A percentile compares a stretch with the other conserved stretches of the same genome.
phyloP scores from a whole-genome alignment of 2,797 vertebrate species.

The Decapterus maruadsi region DNA sequence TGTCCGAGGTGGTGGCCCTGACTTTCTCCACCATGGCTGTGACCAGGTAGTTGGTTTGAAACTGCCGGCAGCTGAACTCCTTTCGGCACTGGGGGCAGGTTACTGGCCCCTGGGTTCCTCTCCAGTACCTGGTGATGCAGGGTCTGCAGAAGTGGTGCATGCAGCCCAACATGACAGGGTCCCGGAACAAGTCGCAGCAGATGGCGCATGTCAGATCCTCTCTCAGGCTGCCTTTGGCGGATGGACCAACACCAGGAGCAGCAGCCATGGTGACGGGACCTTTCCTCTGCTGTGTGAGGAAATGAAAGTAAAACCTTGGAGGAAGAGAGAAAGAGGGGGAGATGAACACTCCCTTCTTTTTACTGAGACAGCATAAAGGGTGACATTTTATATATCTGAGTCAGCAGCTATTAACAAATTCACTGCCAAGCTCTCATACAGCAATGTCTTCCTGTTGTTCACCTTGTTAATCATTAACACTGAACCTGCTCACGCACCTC shows the following conservation, averaged over 20 bases:
- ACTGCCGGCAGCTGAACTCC: constrained; percentile 81
- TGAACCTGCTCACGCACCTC: not conserved
- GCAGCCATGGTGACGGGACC: constrained; percentile 55
- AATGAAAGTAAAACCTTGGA: constrained; percentile 46
- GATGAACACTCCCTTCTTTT: not conserved
- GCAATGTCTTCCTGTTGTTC: not conserved
- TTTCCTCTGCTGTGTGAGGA: constrained; percentile 15
- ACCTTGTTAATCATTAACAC: not conserved
- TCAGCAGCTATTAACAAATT: constrained; percentile 17
- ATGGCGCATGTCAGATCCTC: constrained; percentile 93
- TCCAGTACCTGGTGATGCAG: constrained; percentile 91
- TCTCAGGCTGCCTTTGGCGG: constrained; percentile 78
- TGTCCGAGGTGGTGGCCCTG: constrained; percentile 74
- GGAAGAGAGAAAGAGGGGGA: not conserved
- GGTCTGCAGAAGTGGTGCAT: constrained; percentile 92
- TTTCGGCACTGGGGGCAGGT: constrained; percentile 90
- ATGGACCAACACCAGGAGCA: not conserved
- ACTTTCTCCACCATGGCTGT: constrained; percentile 90
- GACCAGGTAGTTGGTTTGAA: constrained; percentile 90
- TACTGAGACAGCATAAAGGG: not conserved
- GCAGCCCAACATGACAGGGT: constrained; percentile 92
- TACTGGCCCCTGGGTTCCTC: constrained; percentile 61
- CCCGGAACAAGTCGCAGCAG: constrained; percentile 89
- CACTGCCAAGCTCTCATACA: not conserved
- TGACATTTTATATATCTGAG: not conserved